Evolutionary conservation across 2,888 invertebrate species (phyloP).

Genomic region (Synanthedon tipuliformis): DNA sequence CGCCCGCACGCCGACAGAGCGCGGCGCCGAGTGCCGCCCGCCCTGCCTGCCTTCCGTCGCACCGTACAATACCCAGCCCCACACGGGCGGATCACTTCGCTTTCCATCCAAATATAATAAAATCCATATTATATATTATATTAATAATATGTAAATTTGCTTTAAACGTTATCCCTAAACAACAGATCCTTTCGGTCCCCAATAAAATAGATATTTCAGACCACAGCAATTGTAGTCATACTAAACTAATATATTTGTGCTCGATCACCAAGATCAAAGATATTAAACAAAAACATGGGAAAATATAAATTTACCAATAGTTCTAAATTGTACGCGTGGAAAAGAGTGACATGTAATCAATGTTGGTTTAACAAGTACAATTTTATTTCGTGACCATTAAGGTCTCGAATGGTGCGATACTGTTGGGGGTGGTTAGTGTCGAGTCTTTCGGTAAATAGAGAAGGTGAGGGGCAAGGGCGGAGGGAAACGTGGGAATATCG

Average conservation of each 20-base stretch:
- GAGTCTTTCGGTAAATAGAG: conserved; percentile 37
- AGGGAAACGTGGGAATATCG: conserved; percentile 64
- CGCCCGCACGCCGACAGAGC: conserved; percentile 66
- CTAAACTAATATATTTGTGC: too few relatives aligned
- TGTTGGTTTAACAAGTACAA: conserved; percentile 28
- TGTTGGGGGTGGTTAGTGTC: conserved; percentile 65
- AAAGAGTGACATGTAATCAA: conserved; percentile 19
- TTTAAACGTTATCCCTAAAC: too few relatives aligned
- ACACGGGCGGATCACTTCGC: not conserved
- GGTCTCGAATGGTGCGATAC: conserved; percentile 53
- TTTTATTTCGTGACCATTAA: conserved; percentile 51
- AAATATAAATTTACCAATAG: conserved; percentile 24
- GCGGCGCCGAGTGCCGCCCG: conserved; percentile 67
- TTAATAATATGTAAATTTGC: conserved; percentile 1
- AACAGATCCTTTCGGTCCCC: too few relatives aligned
- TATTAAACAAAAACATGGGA: conserved; percentile 19
- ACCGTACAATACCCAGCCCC: conserved; percentile 16
- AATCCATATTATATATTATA: not conserved
- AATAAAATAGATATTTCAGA: too few relatives aligned
- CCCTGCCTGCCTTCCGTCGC: conserved; percentile 37
- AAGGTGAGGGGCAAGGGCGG: conserved; percentile 41
- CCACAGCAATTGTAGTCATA: too few relatives aligned
- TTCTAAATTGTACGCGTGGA: conserved; percentile 11
- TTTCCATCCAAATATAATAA: not conserved
- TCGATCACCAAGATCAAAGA: not conserved